These are phyloP conservation scores for Caenorhabditis auriculariae DNA, from an alignment of 2,888 invertebrate genomes.

Conservation along the genomic window DNA sequence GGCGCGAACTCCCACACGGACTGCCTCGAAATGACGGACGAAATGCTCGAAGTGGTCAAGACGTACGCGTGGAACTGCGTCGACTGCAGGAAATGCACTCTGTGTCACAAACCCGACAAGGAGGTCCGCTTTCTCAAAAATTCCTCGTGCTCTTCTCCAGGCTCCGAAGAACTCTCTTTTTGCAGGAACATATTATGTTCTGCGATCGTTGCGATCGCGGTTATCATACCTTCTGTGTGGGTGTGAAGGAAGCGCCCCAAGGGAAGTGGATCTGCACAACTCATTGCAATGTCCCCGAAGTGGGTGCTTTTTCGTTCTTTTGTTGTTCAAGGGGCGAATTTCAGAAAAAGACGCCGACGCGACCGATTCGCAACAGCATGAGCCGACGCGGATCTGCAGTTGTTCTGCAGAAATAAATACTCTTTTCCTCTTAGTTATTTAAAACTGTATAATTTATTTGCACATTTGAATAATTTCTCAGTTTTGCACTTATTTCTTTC, in stretches of 20 bases:
- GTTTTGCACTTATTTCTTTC: no score
- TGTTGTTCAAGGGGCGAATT: no score
- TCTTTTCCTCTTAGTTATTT: no score
- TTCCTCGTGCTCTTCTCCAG: constrained; percentile 1
- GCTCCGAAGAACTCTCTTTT: constrained; percentile 9
- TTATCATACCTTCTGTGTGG: constrained; percentile 88
- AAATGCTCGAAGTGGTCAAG: constrained; percentile 78
- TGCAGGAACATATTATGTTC: constrained; percentile 82
- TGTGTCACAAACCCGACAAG: constrained; percentile 79
- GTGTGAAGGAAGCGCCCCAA: constrained; percentile 77
- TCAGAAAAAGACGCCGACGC: no score
- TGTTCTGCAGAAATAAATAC: no score
- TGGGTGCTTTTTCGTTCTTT: no score
- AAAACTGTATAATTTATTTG: no score
- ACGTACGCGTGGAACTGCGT: constrained; percentile 87
- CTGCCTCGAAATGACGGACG: constrained; percentile 81
- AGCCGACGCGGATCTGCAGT: no score
- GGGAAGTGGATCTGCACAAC: constrained; percentile 75
- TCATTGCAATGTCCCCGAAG: no score
- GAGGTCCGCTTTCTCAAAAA: constrained; percentile 68
- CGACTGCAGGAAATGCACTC: constrained; percentile 86
- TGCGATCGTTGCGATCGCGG: constrained; percentile 92
- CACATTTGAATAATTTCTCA: no score
- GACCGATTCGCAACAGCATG: no score
- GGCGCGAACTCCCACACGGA: constrained; percentile 73